Evolutionary conservation across 2,113 vertebrate genomes (phyloP), one percentile per base, ranked within the genome.

Genomic region (Nibea albiflora): DNA sequence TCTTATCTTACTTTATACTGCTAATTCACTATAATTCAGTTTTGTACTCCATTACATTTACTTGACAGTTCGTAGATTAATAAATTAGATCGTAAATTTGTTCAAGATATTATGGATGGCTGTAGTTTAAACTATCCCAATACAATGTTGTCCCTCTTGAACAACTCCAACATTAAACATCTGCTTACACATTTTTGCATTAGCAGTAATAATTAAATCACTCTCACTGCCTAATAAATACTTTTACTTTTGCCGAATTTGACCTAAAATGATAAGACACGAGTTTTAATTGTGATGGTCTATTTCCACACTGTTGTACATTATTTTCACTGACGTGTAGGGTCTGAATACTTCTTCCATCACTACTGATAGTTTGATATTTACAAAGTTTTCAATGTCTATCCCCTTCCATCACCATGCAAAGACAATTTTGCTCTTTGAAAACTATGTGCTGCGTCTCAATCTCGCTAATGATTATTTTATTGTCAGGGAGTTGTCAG

Each of bases 391-490:
- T 47, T 65, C n/a, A 46, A 24, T 46, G 52, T 64, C 65, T 42
- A 69, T 65, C 14, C 11, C 46, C 75, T 79, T 72, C 77, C 76
- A 20, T 80, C 74, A 49, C 56, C 66, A 67, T 67, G 19, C 46
- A 56, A 50, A 60, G 42, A 69, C 54, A 73, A 44, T 67, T 54
- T 58, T 74, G 16, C 56, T 65, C 50, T 65, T 70, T 85, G 65
- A 78, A 66, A 85, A 64, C 61, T 22, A 1, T 11, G 15, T 66
- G 57, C 42, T 50, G 15, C 56, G 74, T 85, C 68, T 87, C 46
- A 54, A 77, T 88, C 71, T 80, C 63, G 62, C 91, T 92, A 90
- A 93, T 92, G 92, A 93, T 92, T 94, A 88, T 93, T 94, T 93
- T 88, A 92, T 92, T 83, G 87, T 88, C 77, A 83, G 80, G 78